Evolutionary conservation across 2,888 invertebrate genomes (phyloP), one percentile per base, ranked within the genome.

Genomic region (Volucella bombylans): DNA sequence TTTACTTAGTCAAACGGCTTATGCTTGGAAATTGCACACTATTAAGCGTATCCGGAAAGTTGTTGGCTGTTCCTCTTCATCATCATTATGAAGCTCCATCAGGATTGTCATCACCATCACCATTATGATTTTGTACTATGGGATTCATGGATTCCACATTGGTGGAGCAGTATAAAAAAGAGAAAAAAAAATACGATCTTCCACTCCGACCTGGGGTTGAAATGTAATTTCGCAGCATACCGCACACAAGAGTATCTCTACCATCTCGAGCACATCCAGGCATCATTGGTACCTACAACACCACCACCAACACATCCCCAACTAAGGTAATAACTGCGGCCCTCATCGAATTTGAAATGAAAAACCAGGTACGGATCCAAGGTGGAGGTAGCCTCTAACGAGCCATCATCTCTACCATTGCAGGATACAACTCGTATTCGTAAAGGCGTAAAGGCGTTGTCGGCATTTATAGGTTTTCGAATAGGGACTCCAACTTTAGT

Each of bases 191-290:
- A 78, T 71, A 71, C 64, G 50, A 71, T 69, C 69, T 69, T 64
- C 31, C 31, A 31, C 6, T 57, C 69, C 50, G 43, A 43, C 62
- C 41, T 69, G 15, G 50, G 64, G 78, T 69, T 55, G 62, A 55
- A 69, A 68, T 45, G 61, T 76, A 61, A 78, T 78, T 78, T 78
- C 78, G 69, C 78, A 64, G 69, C 43, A 71, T 64, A 69, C 57
- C 69, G 55, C 62, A 59, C 62, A 64, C 69, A 31, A 31, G 31
- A 31, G 31, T 31, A 31, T 31, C 31, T 31, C 31, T 38, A 59
- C 31, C 6, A 31, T 31, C 31, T 31, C 31, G 31, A 31, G 31
- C 31, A 31, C 31, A 31, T 31, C 31, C 31, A 31, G n/a, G 31
- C 31, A 31, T 1, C 31, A 31, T 31, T 2, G 6, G 31, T 31